phyloP scores from a whole-genome alignment of 2,888 invertebrate genomes.

The Phyto melanocephala region DNA sequence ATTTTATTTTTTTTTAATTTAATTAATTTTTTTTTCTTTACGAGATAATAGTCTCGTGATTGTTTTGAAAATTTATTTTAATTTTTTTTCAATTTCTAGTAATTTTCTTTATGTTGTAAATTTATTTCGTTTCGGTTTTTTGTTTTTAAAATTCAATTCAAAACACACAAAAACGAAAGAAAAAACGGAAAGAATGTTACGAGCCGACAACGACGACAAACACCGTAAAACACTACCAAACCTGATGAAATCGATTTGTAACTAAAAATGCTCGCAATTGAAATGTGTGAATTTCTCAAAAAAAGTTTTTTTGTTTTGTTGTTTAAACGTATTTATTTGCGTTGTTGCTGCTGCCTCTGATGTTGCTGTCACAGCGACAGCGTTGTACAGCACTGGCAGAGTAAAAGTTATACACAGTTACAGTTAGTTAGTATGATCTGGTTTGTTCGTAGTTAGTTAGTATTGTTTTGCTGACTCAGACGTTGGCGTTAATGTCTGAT shows the following conservation, averaged over 20 bases:
- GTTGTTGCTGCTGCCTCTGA: background rate
- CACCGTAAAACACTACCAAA: conserved; percentile 74
- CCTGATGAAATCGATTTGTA: conserved; percentile 77
- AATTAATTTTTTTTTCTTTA: conserved; percentile 32
- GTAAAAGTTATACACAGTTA: background rate
- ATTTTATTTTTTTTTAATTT: background rate
- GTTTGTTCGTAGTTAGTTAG: background rate
- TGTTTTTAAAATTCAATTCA: background rate
- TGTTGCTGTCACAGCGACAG: background rate
- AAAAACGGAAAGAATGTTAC: conserved; percentile 53
- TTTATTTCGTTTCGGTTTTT: conserved; percentile 20
- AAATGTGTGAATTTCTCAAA: conserved; percentile 76
- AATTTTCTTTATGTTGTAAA: conserved; percentile 23
- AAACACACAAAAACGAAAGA: conserved; percentile 31
- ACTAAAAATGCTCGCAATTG: conserved; percentile 72
- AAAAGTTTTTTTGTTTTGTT: conserved; percentile 40
- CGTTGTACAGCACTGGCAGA: background rate
- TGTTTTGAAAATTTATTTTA: conserved; percentile 37
- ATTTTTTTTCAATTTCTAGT: conserved; percentile 34
- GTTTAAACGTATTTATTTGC: conserved; percentile 35
- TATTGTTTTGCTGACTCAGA: conserved; percentile 20
- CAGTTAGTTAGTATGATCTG: too few species aligned
- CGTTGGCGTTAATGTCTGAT: conserved; percentile 19
- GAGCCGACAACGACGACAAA: conserved; percentile 73
- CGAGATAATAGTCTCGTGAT: conserved; percentile 62